Percentiles rank a stretch among this genome's conserved stretches.
Evolutionary conservation across 37 sponge, comb jelly and placozoan genomes (phyloP).

Genomic region (Chondrosia reniformis): DNA sequence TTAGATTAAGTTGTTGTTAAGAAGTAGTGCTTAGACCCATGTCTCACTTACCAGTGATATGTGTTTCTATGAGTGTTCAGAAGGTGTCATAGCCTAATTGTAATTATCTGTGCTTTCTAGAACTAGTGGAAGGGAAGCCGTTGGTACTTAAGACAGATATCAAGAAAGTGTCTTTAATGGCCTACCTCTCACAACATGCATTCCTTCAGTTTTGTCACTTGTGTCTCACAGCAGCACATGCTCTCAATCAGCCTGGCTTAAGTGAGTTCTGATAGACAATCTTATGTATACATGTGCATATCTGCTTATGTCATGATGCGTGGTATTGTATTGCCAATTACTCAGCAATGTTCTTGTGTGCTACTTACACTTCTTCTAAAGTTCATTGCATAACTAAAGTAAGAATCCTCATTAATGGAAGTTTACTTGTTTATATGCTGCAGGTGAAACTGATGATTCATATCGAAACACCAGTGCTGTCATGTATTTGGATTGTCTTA

Average conservation of each 20-base stretch:
- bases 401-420: neutral
- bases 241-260: neutral
- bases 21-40: too few species aligned
- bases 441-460: neutral
- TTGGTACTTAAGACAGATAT: too few species aligned
- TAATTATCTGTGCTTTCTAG: too few species aligned
- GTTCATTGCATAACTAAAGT: neutral
- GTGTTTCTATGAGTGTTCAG: too few species aligned
- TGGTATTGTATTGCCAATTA: too few species aligned
- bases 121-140: too few species aligned
- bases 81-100: too few species aligned
- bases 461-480: conserved; percentile 2
- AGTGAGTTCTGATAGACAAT: neutral
- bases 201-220: conserved; percentile 10
- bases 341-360: too few species aligned
- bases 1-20: too few species aligned
- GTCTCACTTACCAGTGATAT: too few species aligned
- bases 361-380: too few species aligned
- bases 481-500: conserved; percentile 39
- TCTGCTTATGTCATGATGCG: neutral
- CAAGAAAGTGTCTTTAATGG: conserved; percentile 4
- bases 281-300: neutral
- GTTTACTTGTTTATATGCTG: neutral
- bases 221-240: conserved; percentile 1
- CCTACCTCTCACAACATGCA: conserved; percentile 12